A percentile compares a stretch with the other conserved stretches of the same genome.
Evolutionary conservation across 2,797 vertebrate genomes (phyloP).

Genomic region (Sebastiscus tertius): DNA sequence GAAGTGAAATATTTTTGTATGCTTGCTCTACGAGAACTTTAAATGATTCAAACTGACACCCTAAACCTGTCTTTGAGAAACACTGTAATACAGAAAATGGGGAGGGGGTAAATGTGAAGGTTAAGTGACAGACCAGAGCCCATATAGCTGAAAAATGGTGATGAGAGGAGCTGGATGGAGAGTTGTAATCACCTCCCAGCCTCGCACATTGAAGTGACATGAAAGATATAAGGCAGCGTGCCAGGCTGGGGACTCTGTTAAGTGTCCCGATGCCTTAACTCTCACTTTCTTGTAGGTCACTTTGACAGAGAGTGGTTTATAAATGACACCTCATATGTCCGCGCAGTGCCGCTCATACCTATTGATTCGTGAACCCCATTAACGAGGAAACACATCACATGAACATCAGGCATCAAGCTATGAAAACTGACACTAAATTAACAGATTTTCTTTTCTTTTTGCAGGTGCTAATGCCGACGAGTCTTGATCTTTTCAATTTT

Average conservation of each 20-base stretch:
- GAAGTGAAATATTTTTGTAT: background rate
- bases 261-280: slow-evolving; percentile 35
- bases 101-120: slow-evolving; percentile 52
- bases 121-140: slow-evolving; percentile 58
- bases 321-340: slow-evolving; percentile 16
- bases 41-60: background rate
- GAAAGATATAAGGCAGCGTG: slow-evolving; percentile 53
- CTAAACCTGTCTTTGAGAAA: background rate
- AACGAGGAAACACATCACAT: background rate
- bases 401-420: background rate
- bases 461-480: background rate
- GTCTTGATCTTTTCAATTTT: background rate
- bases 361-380: background rate
- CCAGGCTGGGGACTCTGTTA: slow-evolving; percentile 26
- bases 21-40: background rate
- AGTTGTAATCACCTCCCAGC: slow-evolving; percentile 52
- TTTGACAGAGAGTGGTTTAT: slow-evolving; percentile 49
- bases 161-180: slow-evolving; percentile 51
- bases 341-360: background rate
- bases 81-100: slow-evolving; percentile 7
- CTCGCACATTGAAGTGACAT: slow-evolving; percentile 46
- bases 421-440: background rate
- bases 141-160: slow-evolving; percentile 66
- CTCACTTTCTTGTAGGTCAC: slow-evolving; percentile 64
- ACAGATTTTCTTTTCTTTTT: background rate